A percentile compares a stretch with the other conserved stretches of the same genome.
Evolutionary conservation across 2,888 invertebrate genomes (phyloP).

Genomic region (Netelia melanura): DNA sequence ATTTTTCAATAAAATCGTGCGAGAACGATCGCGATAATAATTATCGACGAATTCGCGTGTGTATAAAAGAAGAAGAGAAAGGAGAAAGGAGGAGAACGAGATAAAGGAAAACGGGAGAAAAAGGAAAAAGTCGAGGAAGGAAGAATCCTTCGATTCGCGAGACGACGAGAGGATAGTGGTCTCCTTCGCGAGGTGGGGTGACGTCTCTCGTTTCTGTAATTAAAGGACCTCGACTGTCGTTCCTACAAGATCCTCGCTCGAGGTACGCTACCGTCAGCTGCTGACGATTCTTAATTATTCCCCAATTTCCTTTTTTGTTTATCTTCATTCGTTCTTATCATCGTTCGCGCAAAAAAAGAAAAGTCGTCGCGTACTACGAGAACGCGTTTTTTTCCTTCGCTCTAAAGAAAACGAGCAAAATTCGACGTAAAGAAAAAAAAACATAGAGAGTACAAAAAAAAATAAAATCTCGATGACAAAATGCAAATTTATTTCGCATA

Average conservation of each 20-base stretch:
- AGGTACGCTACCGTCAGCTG: constrained; percentile 53
- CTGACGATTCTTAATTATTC: background rate
- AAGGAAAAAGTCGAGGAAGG: background rate
- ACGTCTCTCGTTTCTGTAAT: constrained; percentile 20
- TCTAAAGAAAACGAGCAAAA: background rate
- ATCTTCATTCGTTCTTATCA: background rate
- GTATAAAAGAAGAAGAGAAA: background rate
- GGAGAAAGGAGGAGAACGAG: no score
- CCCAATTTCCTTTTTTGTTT: no score
- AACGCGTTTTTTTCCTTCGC: background rate
- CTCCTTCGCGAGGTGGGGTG: constrained; percentile 1
- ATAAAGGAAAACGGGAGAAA: no score
- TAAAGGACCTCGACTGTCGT: constrained; percentile 55
- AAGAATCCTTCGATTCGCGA: constrained; percentile 30
- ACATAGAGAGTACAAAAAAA: background rate
- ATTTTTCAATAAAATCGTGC: background rate
- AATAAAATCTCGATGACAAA: background rate
- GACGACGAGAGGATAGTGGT: constrained; percentile 38
- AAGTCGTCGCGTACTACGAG: background rate
- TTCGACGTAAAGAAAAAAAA: background rate
- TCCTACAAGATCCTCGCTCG: constrained; percentile 58
- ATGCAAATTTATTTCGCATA: no score
- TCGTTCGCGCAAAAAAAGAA: background rate
- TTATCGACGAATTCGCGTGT: background rate
- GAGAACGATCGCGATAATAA: background rate